phyloP scores from a whole-genome alignment of 2,797 vertebrate species.

The Premnoplex brunnescens region DNA sequence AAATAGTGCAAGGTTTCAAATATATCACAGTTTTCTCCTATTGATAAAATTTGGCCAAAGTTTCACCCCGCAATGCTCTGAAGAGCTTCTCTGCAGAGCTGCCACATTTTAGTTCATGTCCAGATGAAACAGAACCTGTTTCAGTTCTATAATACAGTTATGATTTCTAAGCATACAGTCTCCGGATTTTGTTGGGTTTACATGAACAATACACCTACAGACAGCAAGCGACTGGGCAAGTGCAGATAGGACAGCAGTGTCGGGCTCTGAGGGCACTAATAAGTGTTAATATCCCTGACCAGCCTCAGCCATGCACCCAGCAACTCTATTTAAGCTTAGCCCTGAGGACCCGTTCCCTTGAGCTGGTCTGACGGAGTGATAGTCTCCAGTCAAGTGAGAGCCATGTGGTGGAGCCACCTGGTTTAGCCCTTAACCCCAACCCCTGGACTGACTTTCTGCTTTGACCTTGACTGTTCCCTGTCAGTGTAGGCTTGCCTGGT shows the following conservation, averaged over 20 bases:
- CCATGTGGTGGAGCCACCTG: background rate
- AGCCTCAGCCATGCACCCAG: background rate
- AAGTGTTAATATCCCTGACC: background rate
- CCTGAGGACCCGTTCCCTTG: rapidly evolving
- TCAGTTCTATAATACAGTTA: background rate
- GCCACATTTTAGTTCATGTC: background rate
- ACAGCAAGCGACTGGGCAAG: background rate
- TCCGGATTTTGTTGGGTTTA: background rate
- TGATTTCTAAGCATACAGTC: background rate
- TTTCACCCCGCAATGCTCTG: background rate
- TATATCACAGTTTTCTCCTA: background rate
- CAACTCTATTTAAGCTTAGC: background rate
- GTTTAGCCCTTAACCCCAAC: background rate
- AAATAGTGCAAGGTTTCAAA: background rate
- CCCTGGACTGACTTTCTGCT: background rate
- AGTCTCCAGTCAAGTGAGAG: background rate
- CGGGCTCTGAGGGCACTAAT: background rate
- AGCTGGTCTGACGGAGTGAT: background rate
- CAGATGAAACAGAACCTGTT: background rate
- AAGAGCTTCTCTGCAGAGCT: background rate
- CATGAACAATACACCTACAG: background rate
- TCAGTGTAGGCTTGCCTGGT: background rate
- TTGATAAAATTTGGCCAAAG: background rate
- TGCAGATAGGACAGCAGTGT: background rate
- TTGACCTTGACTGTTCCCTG: background rate